These are phyloP conservation scores for Drosophila subquinaria DNA, from an alignment of 2,888 invertebrate genomes.

Conservation along the genomic window DNA sequence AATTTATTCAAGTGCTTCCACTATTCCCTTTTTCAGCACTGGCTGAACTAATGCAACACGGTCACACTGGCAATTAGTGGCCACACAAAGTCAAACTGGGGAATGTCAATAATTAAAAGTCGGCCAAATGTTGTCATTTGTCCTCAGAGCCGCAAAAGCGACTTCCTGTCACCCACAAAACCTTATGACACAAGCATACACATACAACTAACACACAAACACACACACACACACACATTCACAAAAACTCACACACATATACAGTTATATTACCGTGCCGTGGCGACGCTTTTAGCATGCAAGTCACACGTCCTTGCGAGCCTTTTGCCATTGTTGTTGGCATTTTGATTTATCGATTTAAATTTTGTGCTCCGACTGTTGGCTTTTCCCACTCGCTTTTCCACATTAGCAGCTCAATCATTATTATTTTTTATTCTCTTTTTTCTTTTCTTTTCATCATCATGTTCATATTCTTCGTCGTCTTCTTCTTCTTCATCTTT, in stretches of 20 bases:
- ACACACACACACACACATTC: neutral
- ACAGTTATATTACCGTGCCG: slow-evolving; percentile 18
- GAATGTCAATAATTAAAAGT: slow-evolving; percentile 80
- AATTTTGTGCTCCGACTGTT: slow-evolving; percentile 55
- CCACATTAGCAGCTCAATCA: slow-evolving; percentile 55
- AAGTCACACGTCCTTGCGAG: slow-evolving; percentile 78
- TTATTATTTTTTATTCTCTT: slow-evolving; percentile 28
- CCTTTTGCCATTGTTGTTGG: slow-evolving; percentile 60
- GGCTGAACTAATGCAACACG: slow-evolving; percentile 9
- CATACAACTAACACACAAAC: neutral
- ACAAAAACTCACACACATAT: slow-evolving; percentile 11
- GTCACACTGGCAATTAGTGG: slow-evolving; percentile 53
- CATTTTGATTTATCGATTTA: slow-evolving; percentile 81
- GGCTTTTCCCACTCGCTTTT: slow-evolving; percentile 23
- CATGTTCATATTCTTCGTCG: neutral
- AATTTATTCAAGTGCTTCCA: too few relatives aligned
- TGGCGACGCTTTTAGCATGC: slow-evolving; percentile 67
- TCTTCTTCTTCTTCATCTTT: slow-evolving; percentile 13
- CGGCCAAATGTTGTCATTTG: slow-evolving; percentile 81
- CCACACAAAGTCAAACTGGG: slow-evolving; percentile 34
- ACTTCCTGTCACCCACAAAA: slow-evolving; percentile 43
- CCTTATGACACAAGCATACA: slow-evolving; percentile 14
- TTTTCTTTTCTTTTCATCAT: slow-evolving; percentile 5
- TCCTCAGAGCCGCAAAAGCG: slow-evolving; percentile 37
- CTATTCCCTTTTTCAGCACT: slow-evolving; percentile 5